These are phyloP conservation scores for Parelbella ahira DNA, from an alignment of 2,888 invertebrate genomes.

Conservation along the genomic window DNA sequence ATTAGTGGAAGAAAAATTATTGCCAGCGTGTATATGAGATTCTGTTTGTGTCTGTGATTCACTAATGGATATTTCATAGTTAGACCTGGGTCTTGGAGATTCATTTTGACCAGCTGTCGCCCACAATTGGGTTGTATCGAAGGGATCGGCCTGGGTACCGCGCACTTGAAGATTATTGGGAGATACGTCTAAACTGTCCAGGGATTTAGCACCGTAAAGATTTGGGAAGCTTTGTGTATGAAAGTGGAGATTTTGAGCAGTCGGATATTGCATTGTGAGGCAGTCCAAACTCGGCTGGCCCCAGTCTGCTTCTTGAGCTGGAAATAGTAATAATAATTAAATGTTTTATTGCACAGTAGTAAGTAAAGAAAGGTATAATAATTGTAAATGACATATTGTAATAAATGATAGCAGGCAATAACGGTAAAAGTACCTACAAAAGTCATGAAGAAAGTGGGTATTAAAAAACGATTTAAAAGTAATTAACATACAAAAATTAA, in stretches of 20 bases:
- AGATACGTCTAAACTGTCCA: constrained; percentile 53
- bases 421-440: too few species aligned
- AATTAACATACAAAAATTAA: too few species aligned
- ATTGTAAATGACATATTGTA: too few species aligned
- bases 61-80: constrained; percentile 39
- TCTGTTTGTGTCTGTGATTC: constrained; percentile 42
- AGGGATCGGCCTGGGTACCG: constrained; percentile 49
- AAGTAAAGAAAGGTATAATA: too few species aligned
- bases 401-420: too few species aligned
- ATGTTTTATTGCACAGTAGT: too few species aligned
- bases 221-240: constrained; percentile 43
- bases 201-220: constrained; percentile 64
- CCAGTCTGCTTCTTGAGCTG: constrained; percentile 59
- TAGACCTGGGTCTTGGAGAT: constrained; percentile 35
- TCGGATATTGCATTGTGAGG: constrained; percentile 49
- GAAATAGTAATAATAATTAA: constrained; percentile 35
- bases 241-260: constrained; percentile 39
- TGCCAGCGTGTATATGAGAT: constrained; percentile 52
- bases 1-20: not conserved
- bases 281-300: constrained; percentile 65
- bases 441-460: too few species aligned
- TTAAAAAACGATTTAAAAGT: too few species aligned
- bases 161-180: constrained; percentile 31
- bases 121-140: constrained; percentile 63
- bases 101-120: constrained; percentile 43